Percentiles rank a stretch among this genome's conserved stretches.
Evolutionary conservation across 1,140 invertebrate species (phyloP).

Genomic region (Anastatus disparis): DNA sequence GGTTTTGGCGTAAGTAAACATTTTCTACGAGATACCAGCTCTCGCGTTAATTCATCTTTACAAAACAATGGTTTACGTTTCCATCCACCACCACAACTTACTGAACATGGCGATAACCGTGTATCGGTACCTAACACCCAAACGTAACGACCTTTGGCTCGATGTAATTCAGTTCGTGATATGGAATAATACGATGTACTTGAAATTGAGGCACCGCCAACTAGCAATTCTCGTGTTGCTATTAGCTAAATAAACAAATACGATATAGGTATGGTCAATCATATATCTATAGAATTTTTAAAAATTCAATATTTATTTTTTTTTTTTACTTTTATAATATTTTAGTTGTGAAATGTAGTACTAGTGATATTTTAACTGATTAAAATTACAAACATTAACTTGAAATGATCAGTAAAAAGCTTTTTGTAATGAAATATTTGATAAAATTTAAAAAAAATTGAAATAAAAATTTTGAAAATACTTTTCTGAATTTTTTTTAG

Average conservation of each 20-base stretch:
- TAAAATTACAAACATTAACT: no score
- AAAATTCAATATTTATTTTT: no score
- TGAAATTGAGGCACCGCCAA: slow-evolving; percentile 53
- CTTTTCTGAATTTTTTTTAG: no score
- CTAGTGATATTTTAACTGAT: no score
- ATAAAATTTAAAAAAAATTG: no score
- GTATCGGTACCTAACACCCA: slow-evolving; percentile 69
- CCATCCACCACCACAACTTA: slow-evolving; percentile 68
- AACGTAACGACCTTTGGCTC: slow-evolving; percentile 60
- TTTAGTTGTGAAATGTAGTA: no score
- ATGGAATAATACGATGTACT: slow-evolving; percentile 55
- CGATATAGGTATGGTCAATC: no score
- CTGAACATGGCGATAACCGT: slow-evolving; percentile 70
- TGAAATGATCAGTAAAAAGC: no score
- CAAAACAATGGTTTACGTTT: slow-evolving; percentile 66
- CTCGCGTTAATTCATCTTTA: slow-evolving; percentile 63
- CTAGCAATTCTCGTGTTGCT: slow-evolving; percentile 42
- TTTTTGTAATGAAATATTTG: no score
- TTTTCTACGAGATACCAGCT: slow-evolving; percentile 64
- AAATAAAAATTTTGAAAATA: no score
- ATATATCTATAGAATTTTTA: no score
- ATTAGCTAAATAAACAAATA: slow-evolving; percentile 1
- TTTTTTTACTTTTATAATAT: no score
- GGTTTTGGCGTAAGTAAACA: slow-evolving; percentile 66
- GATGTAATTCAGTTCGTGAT: slow-evolving; percentile 52